Conservation (phyloP, 92 coral and sea anemone genomes). For the Umimayanthus chanpuru region DNA sequence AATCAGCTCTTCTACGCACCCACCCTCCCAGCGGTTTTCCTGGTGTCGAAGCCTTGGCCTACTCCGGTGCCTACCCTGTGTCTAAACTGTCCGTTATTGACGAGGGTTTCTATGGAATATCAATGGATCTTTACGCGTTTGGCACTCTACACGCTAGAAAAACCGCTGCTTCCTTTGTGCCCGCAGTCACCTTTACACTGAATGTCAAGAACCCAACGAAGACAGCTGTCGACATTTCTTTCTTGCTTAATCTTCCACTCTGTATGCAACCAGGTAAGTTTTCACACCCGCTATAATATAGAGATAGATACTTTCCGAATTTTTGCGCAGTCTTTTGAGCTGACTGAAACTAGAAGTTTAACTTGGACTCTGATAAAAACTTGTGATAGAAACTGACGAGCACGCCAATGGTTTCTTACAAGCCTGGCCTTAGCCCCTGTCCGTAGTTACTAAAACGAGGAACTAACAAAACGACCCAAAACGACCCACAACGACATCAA, state of each 20-base stretch:
- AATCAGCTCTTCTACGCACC: constrained; percentile 78
- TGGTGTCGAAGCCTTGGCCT: constrained; percentile 74
- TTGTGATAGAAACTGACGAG: too few species aligned
- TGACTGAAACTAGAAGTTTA: neutral
- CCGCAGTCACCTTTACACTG: constrained; percentile 72
- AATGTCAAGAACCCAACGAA: constrained; percentile 78
- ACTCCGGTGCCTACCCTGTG: constrained; percentile 84
- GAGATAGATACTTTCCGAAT: neutral
- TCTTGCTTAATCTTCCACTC: constrained; percentile 77
- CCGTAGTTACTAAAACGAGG: too few species aligned
- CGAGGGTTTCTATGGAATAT: constrained; percentile 68
- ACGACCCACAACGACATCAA: too few species aligned
- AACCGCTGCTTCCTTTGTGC: constrained; percentile 65
- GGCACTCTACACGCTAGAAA: constrained; percentile 71
- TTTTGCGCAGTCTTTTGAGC: neutral
- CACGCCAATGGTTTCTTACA: too few species aligned
- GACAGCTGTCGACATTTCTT: constrained; percentile 63
- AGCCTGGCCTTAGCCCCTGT: neutral
- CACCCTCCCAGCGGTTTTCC: constrained; percentile 84
- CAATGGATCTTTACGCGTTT: constrained; percentile 75
- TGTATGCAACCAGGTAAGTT: constrained; percentile 78
- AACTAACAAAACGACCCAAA: too few species aligned
- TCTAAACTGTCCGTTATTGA: constrained; percentile 70
- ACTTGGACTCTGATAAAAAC: too few species aligned
- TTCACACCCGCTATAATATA: neutral